These are phyloP conservation scores for Ormia ochracea DNA, from an alignment of 2,888 invertebrate species.

Conservation along the genomic window DNA sequence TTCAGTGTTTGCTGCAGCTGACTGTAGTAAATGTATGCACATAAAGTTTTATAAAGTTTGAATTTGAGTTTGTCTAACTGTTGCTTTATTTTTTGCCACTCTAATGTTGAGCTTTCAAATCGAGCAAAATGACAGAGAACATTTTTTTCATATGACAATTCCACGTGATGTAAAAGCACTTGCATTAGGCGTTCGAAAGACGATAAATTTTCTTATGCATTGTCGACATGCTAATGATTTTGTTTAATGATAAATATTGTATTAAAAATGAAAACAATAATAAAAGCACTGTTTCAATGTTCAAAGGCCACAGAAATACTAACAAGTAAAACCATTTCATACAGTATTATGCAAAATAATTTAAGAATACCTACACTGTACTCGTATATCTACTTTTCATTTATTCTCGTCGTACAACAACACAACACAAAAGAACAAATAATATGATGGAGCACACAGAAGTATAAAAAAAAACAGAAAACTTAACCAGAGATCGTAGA, in stretches of 20 bases:
- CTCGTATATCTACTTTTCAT: not conserved
- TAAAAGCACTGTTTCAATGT: constrained; percentile 39
- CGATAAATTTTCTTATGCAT: constrained; percentile 12
- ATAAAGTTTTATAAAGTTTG: too few relatives aligned
- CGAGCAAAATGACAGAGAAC: too few relatives aligned
- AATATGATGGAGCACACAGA: not conserved
- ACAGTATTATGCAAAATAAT: constrained; percentile 14
- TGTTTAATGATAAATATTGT: constrained; percentile 10
- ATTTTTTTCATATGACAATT: not conserved
- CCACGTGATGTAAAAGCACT: not conserved
- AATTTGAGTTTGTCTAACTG: too few relatives aligned
- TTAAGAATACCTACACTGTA: not conserved
- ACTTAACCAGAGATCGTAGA: constrained; percentile 29
- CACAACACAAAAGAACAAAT: not conserved
- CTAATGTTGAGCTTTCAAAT: too few relatives aligned
- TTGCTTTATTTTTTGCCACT: too few relatives aligned
- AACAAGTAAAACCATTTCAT: constrained; percentile 30
- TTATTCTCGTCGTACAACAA: not conserved
- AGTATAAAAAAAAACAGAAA: constrained; percentile 3
- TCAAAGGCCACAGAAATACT: constrained; percentile 55
- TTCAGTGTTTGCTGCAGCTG: too few relatives aligned
- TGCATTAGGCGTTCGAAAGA: constrained; percentile 13
- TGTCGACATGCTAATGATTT: constrained; percentile 10
- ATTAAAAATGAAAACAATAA: constrained; percentile 10
- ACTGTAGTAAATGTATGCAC: too few relatives aligned